A percentile compares a stretch with the other conserved stretches of the same genome.
These are phyloP conservation scores for Tuberolachnus salignus DNA, from an alignment of 2,888 invertebrate species.

Conservation along the genomic window DNA sequence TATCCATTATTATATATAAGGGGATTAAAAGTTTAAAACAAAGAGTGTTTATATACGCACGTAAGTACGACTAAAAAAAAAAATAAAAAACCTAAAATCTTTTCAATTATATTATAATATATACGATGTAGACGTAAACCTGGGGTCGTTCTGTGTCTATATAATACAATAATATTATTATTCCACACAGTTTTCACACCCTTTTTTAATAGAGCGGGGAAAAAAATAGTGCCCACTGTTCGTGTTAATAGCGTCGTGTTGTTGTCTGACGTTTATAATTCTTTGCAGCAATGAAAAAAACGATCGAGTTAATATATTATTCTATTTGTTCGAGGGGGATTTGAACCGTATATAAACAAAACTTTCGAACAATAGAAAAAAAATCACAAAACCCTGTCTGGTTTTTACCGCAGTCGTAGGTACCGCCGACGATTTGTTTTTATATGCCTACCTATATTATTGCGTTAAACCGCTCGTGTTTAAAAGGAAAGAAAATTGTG, in stretches of 20 bases:
- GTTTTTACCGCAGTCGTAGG: no score
- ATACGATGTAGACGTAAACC: neutral
- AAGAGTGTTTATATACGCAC: conserved; percentile 14
- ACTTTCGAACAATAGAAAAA: neutral
- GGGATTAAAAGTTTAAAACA: conserved; percentile 28
- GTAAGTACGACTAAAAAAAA: neutral
- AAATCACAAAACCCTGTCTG: neutral
- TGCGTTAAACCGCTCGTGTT: no score
- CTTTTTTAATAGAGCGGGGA: conserved; percentile 3
- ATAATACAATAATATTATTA: neutral
- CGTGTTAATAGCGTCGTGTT: no score
- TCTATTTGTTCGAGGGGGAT: no score
- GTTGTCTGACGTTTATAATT: neutral
- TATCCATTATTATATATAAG: neutral
- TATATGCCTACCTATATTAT: no score
- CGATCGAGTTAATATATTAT: neutral
- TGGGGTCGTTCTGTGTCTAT: neutral
- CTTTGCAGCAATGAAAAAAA: neutral
- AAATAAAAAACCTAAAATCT: conserved; percentile 22
- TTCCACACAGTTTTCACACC: neutral
- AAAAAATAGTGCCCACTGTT: neutral
- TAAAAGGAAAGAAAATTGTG: no score
- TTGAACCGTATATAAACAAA: conserved; percentile 8
- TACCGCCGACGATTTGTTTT: no score
- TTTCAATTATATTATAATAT: conserved; percentile 19